Evolutionary conservation across 2,797 vertebrate species (phyloP).

Genomic region (Rhynchotus rufescens): DNA sequence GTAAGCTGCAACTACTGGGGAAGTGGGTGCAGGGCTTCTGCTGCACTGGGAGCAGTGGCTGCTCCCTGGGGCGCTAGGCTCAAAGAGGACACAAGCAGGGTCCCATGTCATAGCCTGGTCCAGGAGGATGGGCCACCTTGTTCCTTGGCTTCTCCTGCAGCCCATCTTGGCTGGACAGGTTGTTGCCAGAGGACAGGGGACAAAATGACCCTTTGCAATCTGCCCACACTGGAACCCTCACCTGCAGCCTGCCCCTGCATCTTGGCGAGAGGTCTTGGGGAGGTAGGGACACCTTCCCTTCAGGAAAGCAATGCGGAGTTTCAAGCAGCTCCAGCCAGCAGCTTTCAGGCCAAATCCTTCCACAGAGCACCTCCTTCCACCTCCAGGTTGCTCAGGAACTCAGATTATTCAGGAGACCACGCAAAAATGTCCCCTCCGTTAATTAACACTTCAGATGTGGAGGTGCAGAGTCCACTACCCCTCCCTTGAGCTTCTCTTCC

Average conservation of each 20-base stretch:
- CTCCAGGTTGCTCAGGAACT: not conserved
- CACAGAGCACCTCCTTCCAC: not conserved
- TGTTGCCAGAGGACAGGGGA: not conserved
- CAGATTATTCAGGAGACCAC: not conserved
- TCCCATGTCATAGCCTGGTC: not conserved
- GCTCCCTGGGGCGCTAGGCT: not conserved
- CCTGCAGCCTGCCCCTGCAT: not conserved
- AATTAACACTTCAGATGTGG: too few relatives aligned
- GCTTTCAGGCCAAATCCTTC: not conserved
- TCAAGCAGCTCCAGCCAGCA: not conserved
- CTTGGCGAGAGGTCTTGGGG: rapidly evolving
- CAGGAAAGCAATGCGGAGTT: not conserved
- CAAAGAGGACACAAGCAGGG: rapidly evolving
- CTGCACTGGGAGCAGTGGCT: not conserved
- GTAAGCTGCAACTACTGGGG: conserved; percentile 78
- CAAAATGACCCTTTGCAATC: rapidly evolving
- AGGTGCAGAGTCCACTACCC: not conserved
- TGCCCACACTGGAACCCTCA: not conserved
- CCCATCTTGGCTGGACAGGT: not conserved
- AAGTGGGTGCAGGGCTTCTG: not conserved
- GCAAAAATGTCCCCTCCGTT: not conserved
- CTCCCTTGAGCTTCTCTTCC: not conserved
- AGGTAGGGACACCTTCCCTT: not conserved
- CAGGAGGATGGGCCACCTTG: rapidly evolving
- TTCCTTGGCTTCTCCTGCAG: not conserved